Base-by-base conservation (phyloP, 2,797 vertebrate species). In the Astyanax mexicanus region DNA sequence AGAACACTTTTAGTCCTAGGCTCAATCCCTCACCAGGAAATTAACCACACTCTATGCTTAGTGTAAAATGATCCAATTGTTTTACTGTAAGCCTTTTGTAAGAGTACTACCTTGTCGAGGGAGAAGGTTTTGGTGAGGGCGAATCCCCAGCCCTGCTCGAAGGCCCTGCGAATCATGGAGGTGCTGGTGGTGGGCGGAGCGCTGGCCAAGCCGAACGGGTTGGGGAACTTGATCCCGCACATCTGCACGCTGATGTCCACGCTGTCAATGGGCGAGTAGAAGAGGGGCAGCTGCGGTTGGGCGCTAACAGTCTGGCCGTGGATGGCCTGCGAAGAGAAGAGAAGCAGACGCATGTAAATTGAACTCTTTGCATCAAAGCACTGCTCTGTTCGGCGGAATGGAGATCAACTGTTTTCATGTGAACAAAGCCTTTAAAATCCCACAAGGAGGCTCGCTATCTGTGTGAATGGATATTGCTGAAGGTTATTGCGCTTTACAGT, bases 111-210 rank as follows among this genome's bases (percentile, higher is more conserved):
- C 95, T 98, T 98, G 87, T 99, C 92, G 80, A 98, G 86, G 51
- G 93, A 94, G 86, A 98, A 98, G 0, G 96, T 98, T 90, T 98
- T 98, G 77, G 97, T 98, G 82, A 98, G 86, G 68, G 95, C 95
- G 62, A 98, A 98, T 57, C 93, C 95, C 97, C 96, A 98, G 55
- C 97, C 97, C 69, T 95, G 93, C 84, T 96, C 92, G 84, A 98
- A 98, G 21, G 94, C 96, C 90, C 96, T 92, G 80, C 95, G 93
- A 83, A 98, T 98, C 97, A 98, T 98, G 19, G 96, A 84, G 0
- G 95, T 85, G 74, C 93, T 97, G 21, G 96, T 98, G 62, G 96
- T 90, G 75, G 96, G 96, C 1, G 96, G 94, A 3, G 97, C 96
- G 35, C 97, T 98, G 13, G 97, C 97, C 77, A 99, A 90, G 68